These are phyloP conservation scores for Pilophorus perplexus DNA, from an alignment of 2,888 invertebrate genomes.

Conservation along the genomic window DNA sequence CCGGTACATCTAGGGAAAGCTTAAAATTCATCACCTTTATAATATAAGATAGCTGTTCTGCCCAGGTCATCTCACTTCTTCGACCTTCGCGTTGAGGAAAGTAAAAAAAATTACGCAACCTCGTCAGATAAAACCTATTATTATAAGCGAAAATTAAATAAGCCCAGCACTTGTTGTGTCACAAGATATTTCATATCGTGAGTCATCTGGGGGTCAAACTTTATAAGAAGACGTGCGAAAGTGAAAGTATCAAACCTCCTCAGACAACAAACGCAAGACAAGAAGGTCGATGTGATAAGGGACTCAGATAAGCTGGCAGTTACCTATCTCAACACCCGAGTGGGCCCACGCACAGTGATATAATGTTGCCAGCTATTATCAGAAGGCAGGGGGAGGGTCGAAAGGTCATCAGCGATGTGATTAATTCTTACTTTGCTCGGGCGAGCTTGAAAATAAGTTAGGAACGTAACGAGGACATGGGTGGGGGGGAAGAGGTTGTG, in stretches of 20 bases:
- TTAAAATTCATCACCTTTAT: too few relatives aligned
- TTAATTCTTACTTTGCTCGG: neutral
- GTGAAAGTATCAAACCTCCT: too few relatives aligned
- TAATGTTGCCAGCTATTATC: conserved; percentile 18
- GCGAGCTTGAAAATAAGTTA: neutral
- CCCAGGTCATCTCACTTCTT: too few relatives aligned
- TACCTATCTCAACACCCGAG: conserved; percentile 30
- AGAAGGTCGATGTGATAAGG: conserved; percentile 11
- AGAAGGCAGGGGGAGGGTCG: neutral
- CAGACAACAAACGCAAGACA: neutral
- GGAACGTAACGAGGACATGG: neutral
- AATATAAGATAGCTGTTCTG: too few relatives aligned
- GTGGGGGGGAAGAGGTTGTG: too few relatives aligned
- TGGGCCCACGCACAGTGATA: conserved; percentile 36
- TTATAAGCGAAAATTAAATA: too few relatives aligned
- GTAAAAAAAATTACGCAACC: too few relatives aligned
- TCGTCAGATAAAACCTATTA: too few relatives aligned
- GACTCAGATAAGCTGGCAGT: conserved; percentile 5
- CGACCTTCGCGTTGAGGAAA: too few relatives aligned
- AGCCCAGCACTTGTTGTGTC: too few relatives aligned
- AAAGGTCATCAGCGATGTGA: neutral
- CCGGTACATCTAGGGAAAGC: too few relatives aligned
- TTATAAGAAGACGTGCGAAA: neutral
- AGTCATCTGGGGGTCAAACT: neutral
- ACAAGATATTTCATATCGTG: neutral